Evolutionary conservation across 2,888 invertebrate species (phyloP).

Genomic region (Melipona beecheii): DNA sequence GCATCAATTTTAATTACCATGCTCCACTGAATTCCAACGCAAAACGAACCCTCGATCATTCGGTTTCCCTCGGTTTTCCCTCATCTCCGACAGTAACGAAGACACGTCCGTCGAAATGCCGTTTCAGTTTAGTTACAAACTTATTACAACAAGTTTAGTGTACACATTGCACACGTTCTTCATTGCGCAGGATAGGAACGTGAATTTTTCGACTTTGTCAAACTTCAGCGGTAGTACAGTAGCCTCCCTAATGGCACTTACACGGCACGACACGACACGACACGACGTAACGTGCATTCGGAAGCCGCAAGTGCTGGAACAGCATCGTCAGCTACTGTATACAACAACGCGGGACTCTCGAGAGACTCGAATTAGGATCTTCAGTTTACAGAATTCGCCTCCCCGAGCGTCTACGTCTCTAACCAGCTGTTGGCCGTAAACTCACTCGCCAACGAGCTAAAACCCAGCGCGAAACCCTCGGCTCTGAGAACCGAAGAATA

Average conservation of each 20-base stretch:
- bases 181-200: no score
- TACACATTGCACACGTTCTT: no score
- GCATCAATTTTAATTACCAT: constrained; percentile 54
- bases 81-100: not conserved
- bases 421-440: constrained; percentile 25
- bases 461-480: not conserved
- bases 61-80: constrained; percentile 25
- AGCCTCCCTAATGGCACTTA: no score
- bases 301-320: no score
- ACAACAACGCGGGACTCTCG: no score
- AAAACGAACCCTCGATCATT: constrained; percentile 2
- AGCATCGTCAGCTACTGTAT: no score
- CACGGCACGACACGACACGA: no score
- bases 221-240: no score
- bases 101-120: not conserved
- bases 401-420: not conserved
- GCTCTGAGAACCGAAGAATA: constrained; percentile 28
- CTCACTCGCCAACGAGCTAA: constrained; percentile 6
- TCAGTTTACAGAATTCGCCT: not conserved
- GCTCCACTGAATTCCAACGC: constrained; percentile 29
- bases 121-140: no score
- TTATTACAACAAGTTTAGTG: no score
- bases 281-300: no score
- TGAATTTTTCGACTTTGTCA: no score
- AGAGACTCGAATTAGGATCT: not conserved